Evolutionary conservation across 2,113 vertebrate species (phyloP), one percentile per base, ranked within the genome.

Genomic region (Falcunculus frontatus): DNA sequence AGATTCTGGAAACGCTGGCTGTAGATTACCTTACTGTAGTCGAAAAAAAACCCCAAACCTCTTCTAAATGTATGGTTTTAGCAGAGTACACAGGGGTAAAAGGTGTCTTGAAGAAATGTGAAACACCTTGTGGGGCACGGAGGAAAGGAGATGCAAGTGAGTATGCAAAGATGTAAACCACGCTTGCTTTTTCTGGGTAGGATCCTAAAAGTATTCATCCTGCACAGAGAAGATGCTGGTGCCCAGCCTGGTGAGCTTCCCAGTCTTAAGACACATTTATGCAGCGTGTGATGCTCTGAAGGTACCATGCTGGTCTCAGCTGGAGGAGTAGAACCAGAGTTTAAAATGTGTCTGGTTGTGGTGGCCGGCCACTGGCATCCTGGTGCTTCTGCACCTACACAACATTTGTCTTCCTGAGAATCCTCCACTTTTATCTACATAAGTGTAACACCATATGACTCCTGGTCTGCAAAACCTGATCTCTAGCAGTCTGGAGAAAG

Each of bases 1-100:
- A 60, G 41, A 81, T 94, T 82, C 93, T 95, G 93, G 91, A 96
- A 96, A 59, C 7, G 9, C 41, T 92, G 94, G 29, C 53, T 95
- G 26, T 52, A 52, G 62, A 37, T 95, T 68, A 60, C 72, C 55
- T 50, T 83, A 19, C 39, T 88, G 5, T 11, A 33, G 59, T 83
- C 3, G n/a, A n/a, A 80, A 81, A 56, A 73, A 83, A 59, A 16
- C 1, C 3, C 32, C 55, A 2, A 20, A 52, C 35, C 49, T 69
- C 14, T 49, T 91, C 19, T 52, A 42, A 76, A 49, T 4, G 23
- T 35, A 17, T 64, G 76, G 52, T 39, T 94, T 94, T 72, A 90
- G 70, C 82, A 74, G 72, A 78, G 33, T 62, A 26, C 35, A 11
- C 16, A 12, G 49, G 53, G 84, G 64, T 68, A 62, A 91, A 88